Evolutionary conservation across 2,113 vertebrate genomes (phyloP).

Genomic region (Patagioenas fasciata): DNA sequence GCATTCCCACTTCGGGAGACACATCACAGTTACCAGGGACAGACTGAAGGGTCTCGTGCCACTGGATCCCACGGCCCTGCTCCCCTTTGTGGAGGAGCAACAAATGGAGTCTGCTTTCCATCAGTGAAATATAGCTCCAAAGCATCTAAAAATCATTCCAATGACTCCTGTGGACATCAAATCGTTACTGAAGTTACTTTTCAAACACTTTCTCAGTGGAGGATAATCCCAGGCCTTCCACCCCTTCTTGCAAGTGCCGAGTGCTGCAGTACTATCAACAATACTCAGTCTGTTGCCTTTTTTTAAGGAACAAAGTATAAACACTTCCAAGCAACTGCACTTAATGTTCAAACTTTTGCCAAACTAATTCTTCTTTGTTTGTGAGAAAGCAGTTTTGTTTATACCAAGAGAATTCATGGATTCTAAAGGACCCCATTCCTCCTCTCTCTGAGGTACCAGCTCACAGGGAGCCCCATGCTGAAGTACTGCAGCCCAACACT

Average conservation of each 20-base stretch:
- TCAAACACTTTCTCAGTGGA: neutral
- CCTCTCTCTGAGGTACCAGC: neutral
- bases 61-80: rapidly evolving
- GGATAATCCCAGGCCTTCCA: neutral
- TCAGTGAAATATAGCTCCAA: neutral
- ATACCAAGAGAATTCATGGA: neutral
- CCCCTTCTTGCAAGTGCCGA: neutral
- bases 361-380: neutral
- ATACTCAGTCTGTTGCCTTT: neutral
- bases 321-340: conserved; percentile 19
- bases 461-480: neutral
- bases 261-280: neutral
- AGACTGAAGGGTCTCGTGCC: neutral
- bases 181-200: neutral
- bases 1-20: neutral
- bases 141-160: neutral
- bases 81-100: neutral
- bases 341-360: neutral
- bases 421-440: neutral
- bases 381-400: conserved; percentile 4
- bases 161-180: neutral
- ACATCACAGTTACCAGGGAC: neutral
- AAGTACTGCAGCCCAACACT: neutral
- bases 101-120: neutral
- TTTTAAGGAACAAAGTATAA: conserved; percentile 36